Evolutionary conservation across 2,797 vertebrate species (phyloP).

Genomic region (Crocodylus rhombifer): DNA sequence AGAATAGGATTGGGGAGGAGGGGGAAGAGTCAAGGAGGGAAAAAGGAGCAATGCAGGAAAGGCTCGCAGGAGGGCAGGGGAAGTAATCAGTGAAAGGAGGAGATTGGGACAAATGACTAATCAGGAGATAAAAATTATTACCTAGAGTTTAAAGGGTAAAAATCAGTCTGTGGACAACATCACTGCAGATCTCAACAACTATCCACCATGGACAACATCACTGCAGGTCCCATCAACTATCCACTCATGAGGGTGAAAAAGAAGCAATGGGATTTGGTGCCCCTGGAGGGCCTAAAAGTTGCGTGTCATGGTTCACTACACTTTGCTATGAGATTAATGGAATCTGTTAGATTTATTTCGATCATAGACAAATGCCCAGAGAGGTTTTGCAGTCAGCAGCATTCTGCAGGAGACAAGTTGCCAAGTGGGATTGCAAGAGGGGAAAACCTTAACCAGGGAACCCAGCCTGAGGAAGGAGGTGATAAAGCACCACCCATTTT

Average conservation of each 20-base stretch:
- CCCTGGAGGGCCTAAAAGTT: background rate
- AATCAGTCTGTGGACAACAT: background rate
- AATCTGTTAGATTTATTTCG: background rate
- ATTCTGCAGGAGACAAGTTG: background rate
- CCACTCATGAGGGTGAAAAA: background rate
- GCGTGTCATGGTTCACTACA: background rate
- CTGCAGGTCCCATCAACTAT: background rate
- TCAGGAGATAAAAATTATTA: background rate
- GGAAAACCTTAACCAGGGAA: background rate
- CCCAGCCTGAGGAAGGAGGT: background rate
- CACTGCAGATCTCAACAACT: too few species aligned
- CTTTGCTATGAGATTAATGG: background rate
- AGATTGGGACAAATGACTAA: background rate
- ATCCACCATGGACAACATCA: background rate
- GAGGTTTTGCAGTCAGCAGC: background rate
- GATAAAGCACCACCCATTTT: background rate
- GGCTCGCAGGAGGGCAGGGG: background rate
- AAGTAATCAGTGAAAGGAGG: background rate
- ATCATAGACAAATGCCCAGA: background rate
- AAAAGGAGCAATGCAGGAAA: background rate
- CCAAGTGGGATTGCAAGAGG: background rate
- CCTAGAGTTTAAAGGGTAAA: background rate
- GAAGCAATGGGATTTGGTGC: background rate
- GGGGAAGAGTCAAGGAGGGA: accelerated
- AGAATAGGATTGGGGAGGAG: background rate